These are phyloP conservation scores for Lepisosteus oculatus DNA, from an alignment of 2,113 vertebrate species.

Conservation along the genomic window DNA sequence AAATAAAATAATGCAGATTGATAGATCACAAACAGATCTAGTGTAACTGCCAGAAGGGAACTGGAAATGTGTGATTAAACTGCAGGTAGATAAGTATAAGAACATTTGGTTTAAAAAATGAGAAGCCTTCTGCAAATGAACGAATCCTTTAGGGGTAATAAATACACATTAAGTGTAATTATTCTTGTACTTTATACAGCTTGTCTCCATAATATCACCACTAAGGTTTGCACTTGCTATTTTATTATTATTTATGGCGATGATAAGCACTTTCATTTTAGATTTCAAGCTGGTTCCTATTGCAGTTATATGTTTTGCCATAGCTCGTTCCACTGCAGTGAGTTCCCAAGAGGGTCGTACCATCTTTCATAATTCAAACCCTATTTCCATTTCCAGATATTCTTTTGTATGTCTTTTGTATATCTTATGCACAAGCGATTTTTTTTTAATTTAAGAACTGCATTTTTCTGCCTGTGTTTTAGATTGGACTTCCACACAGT, in stretches of 20 bases:
- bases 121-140: slow-evolving; percentile 40
- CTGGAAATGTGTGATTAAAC: slow-evolving; percentile 39
- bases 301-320: slow-evolving; percentile 24
- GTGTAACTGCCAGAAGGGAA: slow-evolving; percentile 39
- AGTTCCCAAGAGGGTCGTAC: slow-evolving; percentile 23
- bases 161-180: slow-evolving; percentile 58
- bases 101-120: slow-evolving; percentile 33
- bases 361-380: slow-evolving; percentile 17
- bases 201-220: slow-evolving; percentile 41
- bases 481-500: background rate
- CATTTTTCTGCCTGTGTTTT: background rate
- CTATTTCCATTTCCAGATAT: slow-evolving; percentile 20
- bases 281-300: slow-evolving; percentile 42
- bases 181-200: slow-evolving; percentile 49
- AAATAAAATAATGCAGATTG: slow-evolving; percentile 36
- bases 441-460: background rate
- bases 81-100: slow-evolving; percentile 32
- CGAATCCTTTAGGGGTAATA: slow-evolving; percentile 47
- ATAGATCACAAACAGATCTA: slow-evolving; percentile 38
- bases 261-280: slow-evolving; percentile 38
- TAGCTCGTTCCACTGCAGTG: slow-evolving; percentile 19
- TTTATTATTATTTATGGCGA: slow-evolving; percentile 57
- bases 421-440: background rate
- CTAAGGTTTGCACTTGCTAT: slow-evolving; percentile 39
- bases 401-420: background rate